Evolutionary conservation across 1,140 invertebrate genomes (phyloP), one percentile per base, ranked within the genome.

Genomic region (Pantala flavescens): DNA sequence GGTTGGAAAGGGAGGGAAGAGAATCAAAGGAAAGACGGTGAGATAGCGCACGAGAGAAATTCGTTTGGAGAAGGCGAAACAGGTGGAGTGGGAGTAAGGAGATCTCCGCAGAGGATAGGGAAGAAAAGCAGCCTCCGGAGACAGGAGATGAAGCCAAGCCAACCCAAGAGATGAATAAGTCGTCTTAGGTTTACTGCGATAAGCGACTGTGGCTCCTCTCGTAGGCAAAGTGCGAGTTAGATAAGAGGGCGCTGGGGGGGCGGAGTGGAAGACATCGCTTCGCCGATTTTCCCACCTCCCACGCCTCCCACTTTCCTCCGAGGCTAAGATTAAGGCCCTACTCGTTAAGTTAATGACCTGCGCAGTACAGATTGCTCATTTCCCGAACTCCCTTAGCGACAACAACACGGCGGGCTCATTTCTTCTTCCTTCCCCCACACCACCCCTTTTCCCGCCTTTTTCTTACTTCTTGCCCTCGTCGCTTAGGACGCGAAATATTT

Each of bases 311-410:
- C 49, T 7, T 3, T 12, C 49, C 16, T 21, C 16, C 16, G 49
- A 63, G 49, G 49, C 49, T 3, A 63, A 63, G 49, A 63, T 63
- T 63, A 63, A 63, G 49, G n/a, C 49, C 5, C 49, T 63, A 63
- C 49, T 63, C 49, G 49, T 63, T 63, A 63, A 63, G 49, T 63
- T 63, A 63, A 63, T 63, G 49, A 63, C 5, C 49, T 63, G 49
- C 49, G n/a, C 49, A 63, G 16, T 63, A 21, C 49, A 63, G 49
- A 63, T 63, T 63, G 49, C 49, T 63, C 49, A 21, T 63, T 63
- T 63, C 49, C 49, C n/a, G 49, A 63, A 63, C 49, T 63, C 49
- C 49, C 49, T 63, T 63, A 16, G 49, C 49, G 49, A 63, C 49
- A 63, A 63, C 49, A 16, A 21, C 49, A 63, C 49, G 49, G 49